Evolutionary conservation across 2,113 vertebrate genomes (phyloP).

Genomic region (Syngnathoides biaculeatus): DNA sequence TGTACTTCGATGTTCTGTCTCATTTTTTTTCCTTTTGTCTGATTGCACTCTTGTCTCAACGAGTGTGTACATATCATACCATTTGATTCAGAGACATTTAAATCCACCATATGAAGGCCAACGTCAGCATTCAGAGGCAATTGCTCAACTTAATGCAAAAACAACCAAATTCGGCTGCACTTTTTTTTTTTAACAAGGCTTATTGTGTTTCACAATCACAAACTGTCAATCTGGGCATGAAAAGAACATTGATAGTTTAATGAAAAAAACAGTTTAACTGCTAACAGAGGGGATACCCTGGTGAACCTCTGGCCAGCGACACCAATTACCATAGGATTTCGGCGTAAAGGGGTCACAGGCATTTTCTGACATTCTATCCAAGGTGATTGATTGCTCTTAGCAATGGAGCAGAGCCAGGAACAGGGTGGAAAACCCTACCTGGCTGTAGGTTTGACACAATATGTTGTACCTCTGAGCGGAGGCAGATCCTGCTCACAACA

Average conservation of each 20-base stretch:
- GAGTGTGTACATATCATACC: neutral
- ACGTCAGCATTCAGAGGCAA: neutral
- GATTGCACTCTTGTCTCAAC: slow-evolving; percentile 13
- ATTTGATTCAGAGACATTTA: slow-evolving; percentile 8
- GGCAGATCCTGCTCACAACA: slow-evolving; percentile 42
- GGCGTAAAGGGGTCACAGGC: neutral
- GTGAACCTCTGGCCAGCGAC: neutral
- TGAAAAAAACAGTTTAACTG: neutral
- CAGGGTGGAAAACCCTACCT: neutral
- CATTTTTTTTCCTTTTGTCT: slow-evolving; percentile 39
- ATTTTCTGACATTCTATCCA: slow-evolving; percentile 6
- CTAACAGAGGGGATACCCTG: neutral
- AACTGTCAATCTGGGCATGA: slow-evolving; percentile 8
- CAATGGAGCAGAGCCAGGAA: neutral
- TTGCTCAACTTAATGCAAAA: slow-evolving; percentile 1
- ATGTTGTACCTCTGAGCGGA: slow-evolving; percentile 14
- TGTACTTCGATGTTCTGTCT: slow-evolving; percentile 53
- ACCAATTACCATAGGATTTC: neutral
- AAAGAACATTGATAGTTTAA: slow-evolving; percentile 3
- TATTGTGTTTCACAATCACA: neutral
- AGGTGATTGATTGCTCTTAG: slow-evolving; percentile 15
- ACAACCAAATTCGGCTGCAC: too few species aligned
- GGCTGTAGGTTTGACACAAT: slow-evolving; percentile 2
- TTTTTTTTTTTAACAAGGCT: neutral
- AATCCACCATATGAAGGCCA: neutral